Base-by-base conservation (phyloP, 2,888 invertebrate genomes). In the Trichopria drosophilae region DNA sequence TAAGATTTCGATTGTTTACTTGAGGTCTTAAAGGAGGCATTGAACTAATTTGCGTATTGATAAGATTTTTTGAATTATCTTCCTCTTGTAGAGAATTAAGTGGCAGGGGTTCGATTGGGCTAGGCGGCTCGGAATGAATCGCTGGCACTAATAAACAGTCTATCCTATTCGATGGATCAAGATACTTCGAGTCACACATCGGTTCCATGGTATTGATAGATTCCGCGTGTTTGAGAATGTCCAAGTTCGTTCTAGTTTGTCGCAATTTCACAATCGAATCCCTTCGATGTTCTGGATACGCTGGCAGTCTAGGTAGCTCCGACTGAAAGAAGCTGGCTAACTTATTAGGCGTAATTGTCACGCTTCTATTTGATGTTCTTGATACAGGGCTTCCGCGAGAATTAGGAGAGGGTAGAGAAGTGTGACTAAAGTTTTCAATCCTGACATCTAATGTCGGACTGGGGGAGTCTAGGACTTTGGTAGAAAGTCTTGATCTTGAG, bases 111-210 rank as follows among this genome's bases (percentile, higher is more conserved):
- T 72, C 71, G 34, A 74, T 62, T 0, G 73, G 73, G 54, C 72
- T 73, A 3, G 71, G 67, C 1, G 73, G 73, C 39, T 73, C 73
- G 10, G 73, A 74, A 35, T 69, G 70, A 52, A 70, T 65, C 3
- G 59, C 62, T 2, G 73, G 73, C 2, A 71, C 66, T 2, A 50
- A 48, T 7, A 73, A 52, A 6, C 60, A 60, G 6, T 68, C 62
- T 51, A 57, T 49, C 7, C 44, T 13, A 12, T 56, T 59, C 20
- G 53, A 60, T 0, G 69, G 62, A 19, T 63, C 61, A n/a, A 64
- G 32, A 3, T 68, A 32, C 32, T 57, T 60, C 3, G 44, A 12
- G 16, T 60, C 60, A 9, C 32, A 53, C 29, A 54, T 55, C 15
- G 57, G 54, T n/a, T 23, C 34, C 13, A 48, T 18, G 4, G 26